Evolutionary conservation across 2,797 vertebrate species (phyloP), one percentile per base, ranked within the genome.

Genomic region (Chiroxiphia lanceolata): DNA sequence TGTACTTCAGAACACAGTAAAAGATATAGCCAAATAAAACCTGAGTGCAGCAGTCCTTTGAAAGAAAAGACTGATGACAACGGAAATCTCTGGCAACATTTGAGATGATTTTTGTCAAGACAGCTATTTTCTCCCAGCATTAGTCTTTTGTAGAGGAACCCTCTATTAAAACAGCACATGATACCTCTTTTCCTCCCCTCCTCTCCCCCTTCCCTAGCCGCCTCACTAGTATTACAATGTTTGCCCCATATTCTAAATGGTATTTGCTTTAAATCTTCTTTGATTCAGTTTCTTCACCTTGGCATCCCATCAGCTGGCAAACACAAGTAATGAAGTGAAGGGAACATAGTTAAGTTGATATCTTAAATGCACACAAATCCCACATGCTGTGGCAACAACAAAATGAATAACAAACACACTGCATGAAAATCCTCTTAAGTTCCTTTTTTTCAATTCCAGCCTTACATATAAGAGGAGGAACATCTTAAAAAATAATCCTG

Each of bases 311-410:
- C 95, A 97, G 78, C 94, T 84, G 81, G 94, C 84, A 91, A 92
- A 92, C 81, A 75, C 61, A 75, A 78, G 81, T 72, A 87, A 84
- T 90, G 95, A 96, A 96, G 64, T 83, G 95, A 96, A 92, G 95
- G 89, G 56, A 74, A 69, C 78, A 34, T 63, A 87, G 89, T 83
- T 60, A 74, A 88, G 84, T 93, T 95, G 95, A 36, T 95, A 97
- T 94, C 95, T 95, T 95, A 97, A 97, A 96, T 78, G 93, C 80
- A 68, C 94, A 88, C 92, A 95, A 97, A 97, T 97, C 96, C 96
- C 92, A 79, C 95, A 85, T 89, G 87, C 91, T 95, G 89, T 65
- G 78, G 94, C 80, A 95, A 93, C 83, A 96, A 96, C 83, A 93
- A 96, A 95, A 94, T 90, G 85, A 92, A 64, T 95, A 95, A 95